phyloP scores from a whole-genome alignment of 2,888 invertebrate species.

The Lasioglossum figueresi region DNA sequence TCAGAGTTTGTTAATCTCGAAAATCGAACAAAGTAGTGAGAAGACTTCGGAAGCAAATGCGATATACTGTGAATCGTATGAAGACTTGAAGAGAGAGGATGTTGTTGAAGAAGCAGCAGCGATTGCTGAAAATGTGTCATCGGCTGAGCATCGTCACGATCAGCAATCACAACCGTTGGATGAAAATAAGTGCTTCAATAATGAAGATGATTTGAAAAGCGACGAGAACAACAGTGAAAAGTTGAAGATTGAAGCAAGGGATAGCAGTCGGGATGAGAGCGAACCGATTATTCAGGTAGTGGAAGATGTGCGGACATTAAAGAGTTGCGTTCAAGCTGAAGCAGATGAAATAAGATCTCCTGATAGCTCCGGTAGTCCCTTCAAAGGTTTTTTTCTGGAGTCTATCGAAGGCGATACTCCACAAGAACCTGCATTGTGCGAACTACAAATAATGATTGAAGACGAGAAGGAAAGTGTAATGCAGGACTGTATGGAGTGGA shows the following conservation, averaged over 20 bases:
- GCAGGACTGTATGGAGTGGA: neutral
- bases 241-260: neutral
- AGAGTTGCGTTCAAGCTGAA: neutral
- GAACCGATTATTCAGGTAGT: neutral
- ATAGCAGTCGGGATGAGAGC: neutral
- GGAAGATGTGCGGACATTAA: neutral
- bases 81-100: neutral
- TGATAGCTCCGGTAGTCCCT: conserved; percentile 66
- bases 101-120: neutral
- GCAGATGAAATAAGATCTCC: conserved; percentile 17
- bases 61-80: neutral
- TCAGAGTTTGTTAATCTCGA: neutral
- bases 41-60: neutral
- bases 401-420: conserved; percentile 21
- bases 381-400: conserved; percentile 71
- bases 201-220: neutral
- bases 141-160: neutral
- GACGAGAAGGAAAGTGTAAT: neutral
- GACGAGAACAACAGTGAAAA: neutral
- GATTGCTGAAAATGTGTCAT: neutral
- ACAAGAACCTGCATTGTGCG: conserved; percentile 8
- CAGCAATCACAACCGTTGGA: neutral
- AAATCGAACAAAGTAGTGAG: neutral
- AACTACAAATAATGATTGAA: neutral
- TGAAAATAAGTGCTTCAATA: neutral